phyloP scores from a whole-genome alignment of 2,797 vertebrate species.

The Dermochelys coriacea region DNA sequence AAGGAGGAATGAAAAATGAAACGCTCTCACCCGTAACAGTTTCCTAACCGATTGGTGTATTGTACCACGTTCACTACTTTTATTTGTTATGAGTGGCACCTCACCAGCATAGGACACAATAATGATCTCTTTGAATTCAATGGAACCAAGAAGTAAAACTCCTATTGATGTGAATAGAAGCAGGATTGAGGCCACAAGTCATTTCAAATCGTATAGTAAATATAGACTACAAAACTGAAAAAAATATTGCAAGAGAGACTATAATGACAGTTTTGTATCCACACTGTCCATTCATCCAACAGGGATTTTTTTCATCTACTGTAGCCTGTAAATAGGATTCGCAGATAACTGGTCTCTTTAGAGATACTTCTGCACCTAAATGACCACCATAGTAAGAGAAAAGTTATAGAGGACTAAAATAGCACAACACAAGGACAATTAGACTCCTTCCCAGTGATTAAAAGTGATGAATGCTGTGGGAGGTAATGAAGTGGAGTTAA shows the following conservation, averaged over 20 bases:
- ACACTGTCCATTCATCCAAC: neutral
- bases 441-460: neutral
- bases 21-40: neutral
- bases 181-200: accelerated
- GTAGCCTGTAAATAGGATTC: neutral
- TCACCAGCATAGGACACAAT: neutral
- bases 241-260: neutral
- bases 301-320: neutral
- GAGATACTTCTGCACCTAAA: neutral
- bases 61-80: neutral
- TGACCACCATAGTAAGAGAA: neutral
- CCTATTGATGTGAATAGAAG: neutral
- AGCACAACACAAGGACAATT: neutral
- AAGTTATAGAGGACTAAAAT: neutral
- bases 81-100: neutral
- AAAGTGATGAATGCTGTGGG: neutral
- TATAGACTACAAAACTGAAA: neutral
- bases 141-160: neutral
- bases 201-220: accelerated
- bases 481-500: neutral
- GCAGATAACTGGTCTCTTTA: neutral
- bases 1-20: neutral
- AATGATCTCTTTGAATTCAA: neutral
- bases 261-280: neutral
- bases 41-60: neutral